These are phyloP conservation scores for Boulengeromyrus knoepffleri DNA, from an alignment of 2,113 vertebrate species.

Conservation along the genomic window DNA sequence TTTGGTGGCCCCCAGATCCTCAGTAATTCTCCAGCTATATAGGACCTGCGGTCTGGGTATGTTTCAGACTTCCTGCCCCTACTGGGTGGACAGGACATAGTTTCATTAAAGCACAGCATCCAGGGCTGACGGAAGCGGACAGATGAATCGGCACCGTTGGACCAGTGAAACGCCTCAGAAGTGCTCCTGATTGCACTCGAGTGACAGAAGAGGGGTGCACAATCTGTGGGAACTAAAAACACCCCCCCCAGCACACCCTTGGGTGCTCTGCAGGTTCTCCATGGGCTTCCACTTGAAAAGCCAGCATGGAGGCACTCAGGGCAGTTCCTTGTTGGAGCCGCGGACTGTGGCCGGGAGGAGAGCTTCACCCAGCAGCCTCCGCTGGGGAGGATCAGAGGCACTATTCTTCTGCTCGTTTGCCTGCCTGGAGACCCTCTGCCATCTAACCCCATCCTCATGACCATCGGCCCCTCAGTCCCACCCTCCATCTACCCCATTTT, in stretches of 20 bases:
- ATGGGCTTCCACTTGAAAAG: neutral
- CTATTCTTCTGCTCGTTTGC: neutral
- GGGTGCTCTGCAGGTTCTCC: neutral
- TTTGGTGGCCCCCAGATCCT: neutral
- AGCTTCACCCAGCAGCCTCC: neutral
- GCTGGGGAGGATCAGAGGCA: neutral
- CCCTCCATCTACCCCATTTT: neutral
- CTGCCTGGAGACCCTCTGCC: neutral
- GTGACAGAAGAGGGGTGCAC: neutral
- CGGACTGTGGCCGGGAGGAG: neutral
- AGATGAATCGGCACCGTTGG: neutral
- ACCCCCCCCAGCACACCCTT: neutral
- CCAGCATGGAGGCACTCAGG: neutral
- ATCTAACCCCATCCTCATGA: neutral
- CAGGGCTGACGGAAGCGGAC: neutral
- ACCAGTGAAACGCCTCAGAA: neutral
- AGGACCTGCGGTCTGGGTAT: neutral
- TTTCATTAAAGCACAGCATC: neutral
- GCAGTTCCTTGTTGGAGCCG: neutral
- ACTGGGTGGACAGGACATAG: neutral
- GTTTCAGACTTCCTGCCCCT: neutral
- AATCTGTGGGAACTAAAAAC: neutral
- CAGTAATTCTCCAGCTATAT: neutral
- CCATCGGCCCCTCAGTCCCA: no score
- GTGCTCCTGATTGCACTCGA: neutral